Evolutionary conservation across 2,797 vertebrate genomes (phyloP), one percentile per base, ranked within the genome.

Genomic region (Megalops cyprinoides): DNA sequence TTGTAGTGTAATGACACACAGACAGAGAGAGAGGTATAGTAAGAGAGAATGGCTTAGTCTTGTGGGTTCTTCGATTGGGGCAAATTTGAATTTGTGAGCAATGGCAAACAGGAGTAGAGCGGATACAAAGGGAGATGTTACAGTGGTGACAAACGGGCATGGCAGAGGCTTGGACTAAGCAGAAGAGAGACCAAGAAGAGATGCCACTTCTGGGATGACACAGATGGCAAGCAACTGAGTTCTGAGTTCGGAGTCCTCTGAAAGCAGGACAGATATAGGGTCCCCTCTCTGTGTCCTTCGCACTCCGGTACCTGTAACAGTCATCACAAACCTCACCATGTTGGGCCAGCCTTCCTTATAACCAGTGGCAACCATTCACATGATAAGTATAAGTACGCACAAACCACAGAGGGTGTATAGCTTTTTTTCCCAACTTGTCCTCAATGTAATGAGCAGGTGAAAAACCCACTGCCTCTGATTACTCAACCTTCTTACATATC

Each of bases 71-170:
- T 48, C 37, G 34, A 23, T n/a, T 6, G 18, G 55, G 69, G 37
- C 42, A n/a, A n/a, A 80, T 75, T 53, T 74, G 51, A 9, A n/a
- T 48, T 28, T 78, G 44, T 3, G 46, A 56, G 58, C 18, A 53
- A 53, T 53, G 51, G 18, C 51, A n/a, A 48, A 42, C 42, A 74
- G 44, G n/a, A 25, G 28, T n/a, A 14, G 42, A 48, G 56, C 34
- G 44, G 39, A 18, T 9, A 39, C 39, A 81, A 31, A 34, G 34
- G 42, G 74, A 76, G 20, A 55, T 37, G 23, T 56, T n/a, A 58
- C 37, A 46, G n/a, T 4, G 46, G 56, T 58, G 65, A 34, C 51
- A 39, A 65, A 28, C 53, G 37, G 79, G 46, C 42, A 18, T 28
- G 0, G 0, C 1, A 8, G 15, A 9, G 60, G 37, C 14, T 20